Conservation (phyloP, 2,888 invertebrate species). For the Lepas anatifera region DNA sequence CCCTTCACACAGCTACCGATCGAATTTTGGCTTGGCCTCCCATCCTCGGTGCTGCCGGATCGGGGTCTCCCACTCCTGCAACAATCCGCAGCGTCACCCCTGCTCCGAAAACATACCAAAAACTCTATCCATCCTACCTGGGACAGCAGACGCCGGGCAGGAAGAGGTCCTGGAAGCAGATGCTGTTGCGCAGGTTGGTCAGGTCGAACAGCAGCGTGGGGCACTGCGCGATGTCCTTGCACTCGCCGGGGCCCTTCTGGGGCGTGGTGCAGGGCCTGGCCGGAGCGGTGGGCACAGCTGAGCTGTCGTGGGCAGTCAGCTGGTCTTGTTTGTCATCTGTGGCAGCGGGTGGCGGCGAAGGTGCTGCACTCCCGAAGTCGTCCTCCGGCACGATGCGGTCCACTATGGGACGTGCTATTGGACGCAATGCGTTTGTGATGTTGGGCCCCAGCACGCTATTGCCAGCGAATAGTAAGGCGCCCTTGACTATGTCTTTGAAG, state of each 20-base stretch:
- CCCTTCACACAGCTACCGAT: no score
- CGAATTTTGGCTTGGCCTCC: no score
- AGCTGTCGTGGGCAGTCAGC: neutral
- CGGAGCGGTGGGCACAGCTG: no score
- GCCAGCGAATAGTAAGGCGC: slow-evolving; percentile 61
- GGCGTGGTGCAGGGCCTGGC: slow-evolving; percentile 83
- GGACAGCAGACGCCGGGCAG: slow-evolving; percentile 90
- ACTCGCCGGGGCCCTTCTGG: slow-evolving; percentile 61
- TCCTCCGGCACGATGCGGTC: slow-evolving; percentile 17
- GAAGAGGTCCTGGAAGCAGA: slow-evolving; percentile 82
- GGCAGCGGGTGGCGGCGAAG: slow-evolving; percentile 26
- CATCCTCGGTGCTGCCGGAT: no score
- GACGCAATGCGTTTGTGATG: slow-evolving; percentile 67
- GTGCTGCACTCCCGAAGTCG: slow-evolving; percentile 35
- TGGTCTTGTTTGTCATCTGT: neutral
- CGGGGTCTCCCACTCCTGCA: no score
- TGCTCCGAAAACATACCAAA: no score
- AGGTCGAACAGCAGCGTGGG: slow-evolving; percentile 71
- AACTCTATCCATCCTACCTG: slow-evolving; percentile 23
- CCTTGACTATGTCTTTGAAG: slow-evolving; percentile 19
- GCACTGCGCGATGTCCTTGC: slow-evolving; percentile 77
- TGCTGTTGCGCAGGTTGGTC: slow-evolving; percentile 64
- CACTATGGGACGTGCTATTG: slow-evolving; percentile 42
- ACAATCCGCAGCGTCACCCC: no score
- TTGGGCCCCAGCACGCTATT: slow-evolving; percentile 65